Base-by-base conservation (phyloP, 2,797 vertebrate species). In the Myotis findleyi region DNA sequence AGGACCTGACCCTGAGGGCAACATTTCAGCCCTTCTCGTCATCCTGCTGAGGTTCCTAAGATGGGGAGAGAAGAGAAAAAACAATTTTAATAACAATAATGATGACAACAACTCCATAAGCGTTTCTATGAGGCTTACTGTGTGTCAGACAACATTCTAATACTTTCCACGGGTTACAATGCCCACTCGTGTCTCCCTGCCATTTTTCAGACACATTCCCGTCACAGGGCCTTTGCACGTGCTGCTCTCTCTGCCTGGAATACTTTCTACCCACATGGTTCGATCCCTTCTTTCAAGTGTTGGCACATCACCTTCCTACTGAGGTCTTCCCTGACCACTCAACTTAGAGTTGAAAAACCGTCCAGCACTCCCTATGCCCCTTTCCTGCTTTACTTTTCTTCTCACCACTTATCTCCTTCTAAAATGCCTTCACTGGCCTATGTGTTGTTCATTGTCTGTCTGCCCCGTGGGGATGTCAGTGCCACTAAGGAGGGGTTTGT, bases 1-100 rank as follows among this genome's bases (percentile, higher is more conserved):
- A 96, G 95, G 94, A 77, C 95, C 95, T 93, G 87, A 76, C 36
- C 82, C 81, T 36, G 81, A 83, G 68, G 85, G 44, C 49, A 81
- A 72, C 85, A 93, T 97, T 97, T 96, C 97, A 93, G 96, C 66
- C 96, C 96, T 96, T 96, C 57, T 93, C 89, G 2, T 87, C 97
- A 97, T 97, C 82, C 47, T 0, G 69, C 97, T 83, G 97, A 84
- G 92, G 94, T 53, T 90, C 95, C 96, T 97, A 79, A 64, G 81
- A 47, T 53, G 77, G 51, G 6, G 44, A 82, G 33, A 96, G 59
- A 71, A 73, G 62, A 87, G 55, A 36, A 27, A 57, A 23, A 18
- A 3, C n/a, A 36, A 44, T 9, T 17, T 73, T 64, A 84, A 17
- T 27, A 81, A 27, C 20, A 36, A 25, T 21, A 36, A 47, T 10